These are phyloP conservation scores for Macquaria australasica DNA, from an alignment of 2,113 vertebrate genomes.

Conservation along the genomic window DNA sequence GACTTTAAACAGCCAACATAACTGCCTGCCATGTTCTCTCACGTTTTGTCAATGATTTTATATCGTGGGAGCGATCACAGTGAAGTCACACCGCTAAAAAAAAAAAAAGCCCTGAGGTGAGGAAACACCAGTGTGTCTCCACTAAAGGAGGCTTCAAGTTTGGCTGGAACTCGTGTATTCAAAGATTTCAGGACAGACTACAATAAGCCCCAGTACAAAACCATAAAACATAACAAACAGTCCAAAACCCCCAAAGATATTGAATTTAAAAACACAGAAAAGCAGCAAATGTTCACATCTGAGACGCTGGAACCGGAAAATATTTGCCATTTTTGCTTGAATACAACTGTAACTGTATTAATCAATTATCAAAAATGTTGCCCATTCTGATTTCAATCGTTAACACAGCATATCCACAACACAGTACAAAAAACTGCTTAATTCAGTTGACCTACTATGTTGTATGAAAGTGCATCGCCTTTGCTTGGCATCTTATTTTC, in stretches of 20 bases:
- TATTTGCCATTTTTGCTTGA: too few species aligned
- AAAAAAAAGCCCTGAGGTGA: background rate
- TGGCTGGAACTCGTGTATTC: too few species aligned
- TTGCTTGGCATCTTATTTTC: background rate
- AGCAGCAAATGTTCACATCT: background rate
- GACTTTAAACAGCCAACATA: too few species aligned
- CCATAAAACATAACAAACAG: background rate
- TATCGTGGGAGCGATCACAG: background rate
- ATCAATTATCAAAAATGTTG: too few species aligned
- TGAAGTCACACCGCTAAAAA: background rate
- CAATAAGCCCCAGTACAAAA: too few species aligned
- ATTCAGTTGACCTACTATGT: too few species aligned
- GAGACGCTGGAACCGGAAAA: background rate
- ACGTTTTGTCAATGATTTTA: background rate
- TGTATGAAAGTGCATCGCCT: too few species aligned
- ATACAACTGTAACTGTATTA: too few species aligned
- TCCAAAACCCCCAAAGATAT: too few species aligned
- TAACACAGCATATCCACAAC: too few species aligned
- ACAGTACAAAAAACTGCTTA: too few species aligned
- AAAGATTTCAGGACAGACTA: background rate
- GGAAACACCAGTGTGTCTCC: background rate
- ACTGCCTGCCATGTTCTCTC: background rate
- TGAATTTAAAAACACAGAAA: background rate
- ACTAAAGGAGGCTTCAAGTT: background rate
- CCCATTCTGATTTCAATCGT: too few species aligned